These are phyloP conservation scores for Brachionus koreanus DNA, from an alignment of 1,140 invertebrate genomes.

Conservation along the genomic window DNA sequence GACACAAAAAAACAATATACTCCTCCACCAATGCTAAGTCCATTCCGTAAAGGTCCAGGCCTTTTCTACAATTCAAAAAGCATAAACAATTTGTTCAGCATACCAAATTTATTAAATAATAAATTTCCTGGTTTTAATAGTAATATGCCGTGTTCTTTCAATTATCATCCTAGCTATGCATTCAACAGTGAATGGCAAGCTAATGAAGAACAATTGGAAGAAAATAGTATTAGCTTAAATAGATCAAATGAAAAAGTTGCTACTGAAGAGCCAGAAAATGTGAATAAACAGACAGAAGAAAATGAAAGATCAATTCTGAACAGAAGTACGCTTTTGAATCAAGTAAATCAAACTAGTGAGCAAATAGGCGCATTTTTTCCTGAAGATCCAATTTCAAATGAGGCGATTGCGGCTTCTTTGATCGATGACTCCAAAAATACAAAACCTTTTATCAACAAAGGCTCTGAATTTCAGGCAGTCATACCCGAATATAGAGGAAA, in stretches of 20 bases:
- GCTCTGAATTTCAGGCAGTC: conserved; percentile 77
- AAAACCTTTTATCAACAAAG: conserved; percentile 77
- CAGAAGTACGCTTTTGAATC: background rate
- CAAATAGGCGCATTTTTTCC: conserved; percentile 16
- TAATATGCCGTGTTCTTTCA: background rate
- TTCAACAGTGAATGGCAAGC: background rate
- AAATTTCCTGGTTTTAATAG: background rate
- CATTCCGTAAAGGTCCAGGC: conserved; percentile 76
- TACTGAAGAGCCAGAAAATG: background rate
- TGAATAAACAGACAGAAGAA: background rate
- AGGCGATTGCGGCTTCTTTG: background rate
- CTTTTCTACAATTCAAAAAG: conserved; percentile 66
- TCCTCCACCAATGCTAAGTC: conserved; percentile 84
- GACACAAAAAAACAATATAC: conserved; percentile 68
- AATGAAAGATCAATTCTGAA: background rate
- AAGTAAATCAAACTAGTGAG: background rate
- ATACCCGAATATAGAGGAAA: conserved; percentile 63
- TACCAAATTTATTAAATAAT: conserved; percentile 43
- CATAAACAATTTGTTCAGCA: conserved; percentile 45
- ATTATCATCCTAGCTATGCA: background rate
- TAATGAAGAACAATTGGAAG: background rate
- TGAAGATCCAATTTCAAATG: background rate
- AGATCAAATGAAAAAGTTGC: background rate
- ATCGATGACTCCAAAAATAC: conserved; percentile 52
- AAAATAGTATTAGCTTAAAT: background rate